Percentiles rank a stretch among this genome's conserved stretches.
phyloP scores from a whole-genome alignment of 2,113 vertebrate species.

The Trematomus loennbergii region DNA sequence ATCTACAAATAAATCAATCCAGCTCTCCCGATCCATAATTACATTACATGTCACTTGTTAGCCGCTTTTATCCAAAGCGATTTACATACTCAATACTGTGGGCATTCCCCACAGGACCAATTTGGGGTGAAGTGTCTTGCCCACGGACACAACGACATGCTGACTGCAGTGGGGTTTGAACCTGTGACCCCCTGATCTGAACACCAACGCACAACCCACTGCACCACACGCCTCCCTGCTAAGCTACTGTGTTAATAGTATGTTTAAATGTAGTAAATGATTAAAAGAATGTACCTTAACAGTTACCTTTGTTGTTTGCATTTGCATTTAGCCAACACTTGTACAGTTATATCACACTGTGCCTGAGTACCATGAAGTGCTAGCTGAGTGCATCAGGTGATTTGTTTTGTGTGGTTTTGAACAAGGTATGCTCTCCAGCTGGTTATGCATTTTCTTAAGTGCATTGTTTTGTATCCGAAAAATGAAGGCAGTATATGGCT shows the following conservation, averaged over 20 bases:
- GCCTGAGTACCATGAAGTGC: neutral
- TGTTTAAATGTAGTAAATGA: neutral
- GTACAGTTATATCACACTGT: neutral
- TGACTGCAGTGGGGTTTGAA: no score
- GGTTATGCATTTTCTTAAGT: conserved; percentile 33
- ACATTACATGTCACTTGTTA: no score
- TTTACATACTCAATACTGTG: no score
- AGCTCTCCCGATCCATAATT: neutral
- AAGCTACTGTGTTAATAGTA: neutral
- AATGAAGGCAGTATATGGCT: conserved; percentile 34
- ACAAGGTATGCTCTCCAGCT: conserved; percentile 1
- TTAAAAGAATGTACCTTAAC: neutral
- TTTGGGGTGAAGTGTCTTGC: no score
- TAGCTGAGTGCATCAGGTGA: neutral
- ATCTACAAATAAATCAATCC: neutral
- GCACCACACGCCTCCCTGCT: no score
- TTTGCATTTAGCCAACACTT: neutral
- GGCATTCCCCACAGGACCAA: no score
- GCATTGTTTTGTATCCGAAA: conserved; percentile 56
- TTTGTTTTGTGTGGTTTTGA: conserved; percentile 22
- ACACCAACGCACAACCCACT: no score
- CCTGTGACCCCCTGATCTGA: no score
- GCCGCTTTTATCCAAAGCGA: no score
- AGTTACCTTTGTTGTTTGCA: neutral
- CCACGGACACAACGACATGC: no score